Base-by-base conservation (phyloP, 2,797 vertebrate genomes). In the Gobio occitaniae region DNA sequence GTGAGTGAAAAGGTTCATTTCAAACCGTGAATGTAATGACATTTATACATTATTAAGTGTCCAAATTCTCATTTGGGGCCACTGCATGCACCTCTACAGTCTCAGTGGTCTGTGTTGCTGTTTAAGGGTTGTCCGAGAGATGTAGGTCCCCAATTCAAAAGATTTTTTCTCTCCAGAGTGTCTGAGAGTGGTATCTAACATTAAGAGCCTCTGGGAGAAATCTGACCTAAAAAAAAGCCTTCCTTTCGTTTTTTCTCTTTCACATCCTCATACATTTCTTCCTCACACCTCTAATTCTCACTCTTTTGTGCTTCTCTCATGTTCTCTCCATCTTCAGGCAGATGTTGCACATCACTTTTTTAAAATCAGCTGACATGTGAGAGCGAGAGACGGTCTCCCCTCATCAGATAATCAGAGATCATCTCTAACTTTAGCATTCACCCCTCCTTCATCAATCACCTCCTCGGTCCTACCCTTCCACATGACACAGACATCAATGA, bases 131-230 rank as follows among this genome's bases (percentile, higher is more conserved):
- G 63, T 78, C 82, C 78, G 54, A 70, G 38, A 78, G 66, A 78
- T 70, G 75, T 61, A 70, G 66, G 83, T 63, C 75, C 13, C 29
- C 25, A 48, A 78, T 70, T 84, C 75, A 78, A 78, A 83, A 83
- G 6, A 70, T 17, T 12, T 32, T 36, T 71, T 19, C 52, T 47
- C 63, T 70, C 38, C 29, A 70, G 38, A 69, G 52, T 17, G 65
- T 78, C 50, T 66, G 17, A 56, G 6, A 85, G 82, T 36, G 47
- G 59, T 74, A 84, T 78, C 77, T 71, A 85, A 78, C 82, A 78
- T 83, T 82, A 81, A 78, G 80, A 86, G 83, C 83, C 76, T 74
- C 50, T 82, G 81, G 68, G 71, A 84, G 52, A 76, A 75, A 81
- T 78, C 66, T 36, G 44, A 83, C 80, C 86, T 86, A 61, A 77